Conservation (phyloP, 2,113 vertebrate genomes). For the Micromys minutus region DNA sequence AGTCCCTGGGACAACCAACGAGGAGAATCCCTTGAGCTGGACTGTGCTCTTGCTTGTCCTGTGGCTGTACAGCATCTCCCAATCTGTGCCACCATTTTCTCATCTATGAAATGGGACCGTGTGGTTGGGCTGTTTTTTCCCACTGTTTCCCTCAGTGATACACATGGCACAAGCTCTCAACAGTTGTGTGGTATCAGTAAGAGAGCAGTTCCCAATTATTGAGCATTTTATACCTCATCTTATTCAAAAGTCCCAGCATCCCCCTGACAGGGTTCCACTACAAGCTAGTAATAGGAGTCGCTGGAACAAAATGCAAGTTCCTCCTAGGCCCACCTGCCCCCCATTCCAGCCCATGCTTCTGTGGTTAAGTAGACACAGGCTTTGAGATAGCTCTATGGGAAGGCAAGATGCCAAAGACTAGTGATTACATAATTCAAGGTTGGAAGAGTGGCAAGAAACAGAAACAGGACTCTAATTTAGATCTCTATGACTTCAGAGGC, state of each 20-base stretch:
- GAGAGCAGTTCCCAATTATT: background rate
- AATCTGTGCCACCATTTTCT: background rate
- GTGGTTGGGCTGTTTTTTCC: background rate
- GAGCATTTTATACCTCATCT: background rate
- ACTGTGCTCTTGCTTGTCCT: background rate
- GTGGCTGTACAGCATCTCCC: background rate
- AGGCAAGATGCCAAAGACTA: background rate
- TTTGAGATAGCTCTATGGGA: background rate
- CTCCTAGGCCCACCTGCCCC: background rate
- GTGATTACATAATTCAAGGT: background rate
- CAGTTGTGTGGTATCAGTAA: background rate
- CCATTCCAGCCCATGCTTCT: background rate
- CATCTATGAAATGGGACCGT: background rate
- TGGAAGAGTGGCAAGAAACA: background rate
- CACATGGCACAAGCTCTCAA: background rate
- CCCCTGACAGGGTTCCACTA: background rate
- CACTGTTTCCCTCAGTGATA: background rate
- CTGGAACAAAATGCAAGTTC: background rate
- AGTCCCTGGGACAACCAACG: background rate
- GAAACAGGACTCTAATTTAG: background rate
- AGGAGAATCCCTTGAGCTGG: background rate
- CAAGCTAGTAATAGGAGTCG: background rate
- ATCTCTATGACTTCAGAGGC: background rate
- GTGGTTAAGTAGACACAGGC: background rate
- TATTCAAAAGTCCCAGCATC: background rate